Conservation (phyloP, 2,888 invertebrate species). For the Cantharis nigra region DNA sequence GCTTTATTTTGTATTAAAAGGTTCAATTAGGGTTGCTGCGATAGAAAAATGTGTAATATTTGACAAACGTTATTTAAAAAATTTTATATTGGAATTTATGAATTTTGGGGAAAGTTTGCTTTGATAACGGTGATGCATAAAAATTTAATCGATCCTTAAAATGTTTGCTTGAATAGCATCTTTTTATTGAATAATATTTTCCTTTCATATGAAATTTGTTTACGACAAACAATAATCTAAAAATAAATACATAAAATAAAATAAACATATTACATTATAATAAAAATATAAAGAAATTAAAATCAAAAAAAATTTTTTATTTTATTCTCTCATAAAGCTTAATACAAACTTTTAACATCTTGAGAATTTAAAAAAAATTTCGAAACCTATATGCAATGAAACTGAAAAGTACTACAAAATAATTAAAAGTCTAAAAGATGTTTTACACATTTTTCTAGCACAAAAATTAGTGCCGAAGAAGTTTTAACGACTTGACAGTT, state of each 20-base stretch:
- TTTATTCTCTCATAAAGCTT: too few relatives aligned
- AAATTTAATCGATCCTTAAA: background rate
- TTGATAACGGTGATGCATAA: background rate
- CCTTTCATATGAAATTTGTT: background rate
- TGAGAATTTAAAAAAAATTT: too few relatives aligned
- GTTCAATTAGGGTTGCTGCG: constrained; percentile 13
- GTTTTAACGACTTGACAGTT: background rate
- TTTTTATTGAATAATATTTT: background rate
- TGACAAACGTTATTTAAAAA: background rate
- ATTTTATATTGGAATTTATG: background rate
- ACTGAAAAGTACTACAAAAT: background rate
- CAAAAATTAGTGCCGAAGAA: background rate
- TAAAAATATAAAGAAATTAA: background rate
- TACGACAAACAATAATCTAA: background rate
- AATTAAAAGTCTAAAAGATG: background rate
- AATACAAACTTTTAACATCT: too few relatives aligned
- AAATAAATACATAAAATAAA: background rate
- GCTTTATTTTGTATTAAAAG: constrained; percentile 24
- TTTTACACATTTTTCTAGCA: background rate
- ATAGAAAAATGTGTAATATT: background rate
- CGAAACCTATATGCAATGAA: too few relatives aligned
- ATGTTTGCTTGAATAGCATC: background rate
- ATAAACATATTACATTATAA: background rate
- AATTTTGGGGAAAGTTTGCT: background rate
- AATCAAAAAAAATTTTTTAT: background rate